Conservation (phyloP, 2,888 invertebrate genomes). For the Parthenolecanium corni region DNA sequence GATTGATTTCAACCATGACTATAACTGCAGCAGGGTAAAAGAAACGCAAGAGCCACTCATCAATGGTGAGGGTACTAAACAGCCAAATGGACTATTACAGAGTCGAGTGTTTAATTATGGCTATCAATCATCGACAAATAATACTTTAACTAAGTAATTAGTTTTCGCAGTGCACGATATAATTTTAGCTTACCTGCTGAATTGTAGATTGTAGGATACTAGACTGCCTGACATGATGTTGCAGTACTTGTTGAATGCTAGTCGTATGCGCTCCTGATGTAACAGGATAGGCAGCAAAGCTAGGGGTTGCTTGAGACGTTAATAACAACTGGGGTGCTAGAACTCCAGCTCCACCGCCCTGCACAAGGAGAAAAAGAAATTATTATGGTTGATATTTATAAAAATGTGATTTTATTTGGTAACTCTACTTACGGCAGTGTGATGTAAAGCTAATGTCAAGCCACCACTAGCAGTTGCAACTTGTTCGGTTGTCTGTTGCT, state of each 20-base stretch:
- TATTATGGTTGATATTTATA: neutral
- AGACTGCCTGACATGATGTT: slow-evolving; percentile 35
- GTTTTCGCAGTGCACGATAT: no score
- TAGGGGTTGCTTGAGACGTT: slow-evolving; percentile 30
- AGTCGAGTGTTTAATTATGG: no score
- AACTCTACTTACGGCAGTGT: slow-evolving; percentile 30
- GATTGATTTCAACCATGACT: no score
- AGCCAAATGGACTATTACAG: no score
- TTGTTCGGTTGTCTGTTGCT: slow-evolving; percentile 36
- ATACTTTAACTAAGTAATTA: no score
- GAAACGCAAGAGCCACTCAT: no score
- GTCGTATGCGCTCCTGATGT: slow-evolving; percentile 32
- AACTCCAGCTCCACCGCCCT: slow-evolving; percentile 32
- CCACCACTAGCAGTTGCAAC: slow-evolving; percentile 38
- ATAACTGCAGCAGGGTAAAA: no score
- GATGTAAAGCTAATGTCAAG: slow-evolving; percentile 40
- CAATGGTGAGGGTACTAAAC: no score
- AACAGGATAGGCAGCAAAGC: slow-evolving; percentile 30
- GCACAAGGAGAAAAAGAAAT: slow-evolving; percentile 11
- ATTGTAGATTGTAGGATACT: slow-evolving; percentile 35
- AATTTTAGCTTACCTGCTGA: slow-evolving; percentile 33
- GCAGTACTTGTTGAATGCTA: slow-evolving; percentile 34
- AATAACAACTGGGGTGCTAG: slow-evolving; percentile 34
- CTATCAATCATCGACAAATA: no score
- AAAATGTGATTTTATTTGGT: neutral